Evolutionary conservation across 2,797 vertebrate genomes (phyloP).

Genomic region (Potorous gilbertii): DNA sequence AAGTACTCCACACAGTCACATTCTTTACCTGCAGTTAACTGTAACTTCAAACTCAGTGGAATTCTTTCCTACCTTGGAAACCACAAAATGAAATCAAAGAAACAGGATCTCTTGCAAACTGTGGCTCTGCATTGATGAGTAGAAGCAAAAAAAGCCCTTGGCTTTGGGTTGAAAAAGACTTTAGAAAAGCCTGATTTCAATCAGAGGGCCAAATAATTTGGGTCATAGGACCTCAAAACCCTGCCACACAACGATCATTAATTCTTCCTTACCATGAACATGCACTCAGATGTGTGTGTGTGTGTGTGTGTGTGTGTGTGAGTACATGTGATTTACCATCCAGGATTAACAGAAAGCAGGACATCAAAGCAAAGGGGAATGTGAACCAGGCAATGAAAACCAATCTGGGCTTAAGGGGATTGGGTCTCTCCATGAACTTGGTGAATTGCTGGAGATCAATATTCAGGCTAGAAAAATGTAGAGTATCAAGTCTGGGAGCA

Average conservation of each 20-base stretch:
- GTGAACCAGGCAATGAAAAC: slow-evolving; percentile 44
- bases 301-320: not conserved
- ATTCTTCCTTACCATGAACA: not conserved
- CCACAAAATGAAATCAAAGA: slow-evolving; percentile 81
- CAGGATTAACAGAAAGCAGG: not conserved
- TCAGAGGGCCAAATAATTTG: slow-evolving; percentile 57
- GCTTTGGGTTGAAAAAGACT: slow-evolving; percentile 63
- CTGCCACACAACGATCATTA: not conserved
- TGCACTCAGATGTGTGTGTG: not conserved
- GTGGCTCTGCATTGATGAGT: slow-evolving; percentile 39
- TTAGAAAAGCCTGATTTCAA: slow-evolving; percentile 70
- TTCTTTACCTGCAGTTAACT: slow-evolving; percentile 79
- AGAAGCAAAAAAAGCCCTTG: slow-evolving; percentile 39
- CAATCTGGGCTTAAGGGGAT: slow-evolving; percentile 23
- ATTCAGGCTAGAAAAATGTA: slow-evolving; percentile 63
- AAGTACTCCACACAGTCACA: slow-evolving; percentile 70
- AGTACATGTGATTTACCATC: slow-evolving; percentile 30
- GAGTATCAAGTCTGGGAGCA: slow-evolving; percentile 66
- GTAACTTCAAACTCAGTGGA: slow-evolving; percentile 76
- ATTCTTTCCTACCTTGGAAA: slow-evolving; percentile 81
- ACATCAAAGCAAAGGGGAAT: slow-evolving; percentile 51
- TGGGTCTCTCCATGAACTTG: not conserved
- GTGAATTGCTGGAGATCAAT: slow-evolving; percentile 37
- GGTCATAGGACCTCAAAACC: not conserved
- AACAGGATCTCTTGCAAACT: slow-evolving; percentile 72